Percentiles rank a stretch among this genome's conserved stretches.
Conservation (phyloP, 2,797 vertebrate genomes). For the Neosilurus mollespiculum region DNA sequence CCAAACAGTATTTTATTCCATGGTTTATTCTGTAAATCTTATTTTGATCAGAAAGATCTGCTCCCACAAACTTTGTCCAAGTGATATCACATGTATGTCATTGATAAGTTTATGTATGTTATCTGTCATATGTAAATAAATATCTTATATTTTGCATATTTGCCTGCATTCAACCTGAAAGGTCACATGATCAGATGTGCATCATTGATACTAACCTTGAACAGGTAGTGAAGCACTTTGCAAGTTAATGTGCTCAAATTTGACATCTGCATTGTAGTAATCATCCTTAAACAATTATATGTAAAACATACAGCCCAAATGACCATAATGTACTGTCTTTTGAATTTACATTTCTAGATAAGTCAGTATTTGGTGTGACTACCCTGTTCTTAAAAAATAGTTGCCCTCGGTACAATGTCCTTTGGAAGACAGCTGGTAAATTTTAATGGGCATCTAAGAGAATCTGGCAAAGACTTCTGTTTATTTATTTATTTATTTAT, state of each 20-base stretch:
- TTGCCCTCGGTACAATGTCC: neutral
- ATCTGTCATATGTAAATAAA: constrained; percentile 9
- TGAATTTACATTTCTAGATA: neutral
- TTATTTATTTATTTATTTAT: neutral
- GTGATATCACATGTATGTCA: neutral
- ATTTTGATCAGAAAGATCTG: neutral
- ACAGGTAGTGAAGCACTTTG: neutral
- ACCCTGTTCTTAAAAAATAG: neutral
- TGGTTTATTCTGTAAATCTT: neutral
- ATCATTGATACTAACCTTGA: neutral
- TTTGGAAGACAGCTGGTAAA: neutral
- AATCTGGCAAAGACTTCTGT: neutral
- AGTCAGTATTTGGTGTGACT: neutral
- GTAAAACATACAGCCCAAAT: neutral
- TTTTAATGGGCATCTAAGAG: neutral
- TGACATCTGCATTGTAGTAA: neutral
- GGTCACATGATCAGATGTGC: neutral
- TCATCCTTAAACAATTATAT: neutral
- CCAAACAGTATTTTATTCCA: neutral
- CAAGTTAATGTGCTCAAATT: constrained; percentile 4
- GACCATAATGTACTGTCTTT: neutral
- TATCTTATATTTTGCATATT: constrained; percentile 2
- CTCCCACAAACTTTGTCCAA: neutral
- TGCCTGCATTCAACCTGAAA: neutral
- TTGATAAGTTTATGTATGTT: neutral